Conservation (phyloP, 2,113 vertebrate species). For the Lophotis ruficrista region DNA sequence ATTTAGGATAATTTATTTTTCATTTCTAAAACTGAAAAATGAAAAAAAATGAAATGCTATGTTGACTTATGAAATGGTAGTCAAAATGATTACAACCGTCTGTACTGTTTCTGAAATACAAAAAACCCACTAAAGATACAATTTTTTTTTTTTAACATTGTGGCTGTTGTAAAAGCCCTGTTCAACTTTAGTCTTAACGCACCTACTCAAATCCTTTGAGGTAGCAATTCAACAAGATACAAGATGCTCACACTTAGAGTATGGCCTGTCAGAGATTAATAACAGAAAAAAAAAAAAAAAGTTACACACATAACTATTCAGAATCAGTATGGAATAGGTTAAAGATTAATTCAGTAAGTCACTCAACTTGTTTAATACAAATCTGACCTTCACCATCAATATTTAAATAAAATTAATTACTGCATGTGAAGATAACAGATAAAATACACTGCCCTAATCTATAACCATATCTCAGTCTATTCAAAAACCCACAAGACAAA, state of each 20-base stretch:
- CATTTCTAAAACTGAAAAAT: background rate
- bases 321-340: background rate
- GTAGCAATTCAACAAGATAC: background rate
- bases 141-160: background rate
- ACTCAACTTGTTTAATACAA: background rate
- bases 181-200: background rate
- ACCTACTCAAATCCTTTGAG: background rate
- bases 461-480: background rate
- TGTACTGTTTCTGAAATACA: background rate
- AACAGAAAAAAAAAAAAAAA: background rate
- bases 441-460: background rate
- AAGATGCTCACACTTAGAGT: background rate
- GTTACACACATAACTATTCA: rapidly evolving
- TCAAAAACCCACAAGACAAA: background rate
- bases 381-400: background rate
- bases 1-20: background rate
- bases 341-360: background rate
- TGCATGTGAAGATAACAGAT: background rate
- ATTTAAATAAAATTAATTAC: background rate
- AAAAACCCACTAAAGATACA: background rate
- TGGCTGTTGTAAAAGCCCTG: background rate
- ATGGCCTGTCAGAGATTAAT: background rate
- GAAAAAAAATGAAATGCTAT: rapidly evolving
- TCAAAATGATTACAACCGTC: background rate
- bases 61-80: background rate